These are phyloP conservation scores for Macropus fuliginosus DNA, from an alignment of 2,797 vertebrate genomes.

Conservation along the genomic window DNA sequence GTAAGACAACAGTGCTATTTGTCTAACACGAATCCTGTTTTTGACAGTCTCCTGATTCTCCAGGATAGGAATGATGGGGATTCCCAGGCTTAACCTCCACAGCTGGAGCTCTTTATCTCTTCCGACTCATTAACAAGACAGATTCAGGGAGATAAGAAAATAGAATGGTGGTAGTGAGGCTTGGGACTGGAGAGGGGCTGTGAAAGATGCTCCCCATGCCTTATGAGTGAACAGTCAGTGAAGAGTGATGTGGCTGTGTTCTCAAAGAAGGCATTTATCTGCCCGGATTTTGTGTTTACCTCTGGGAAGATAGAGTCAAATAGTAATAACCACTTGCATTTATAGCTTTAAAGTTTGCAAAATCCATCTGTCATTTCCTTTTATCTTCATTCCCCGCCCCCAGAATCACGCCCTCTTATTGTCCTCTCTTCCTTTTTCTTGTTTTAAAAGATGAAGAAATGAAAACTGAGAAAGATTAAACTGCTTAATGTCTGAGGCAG, in stretches of 20 bases:
- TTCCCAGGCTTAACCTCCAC: not conserved
- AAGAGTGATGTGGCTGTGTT: not conserved
- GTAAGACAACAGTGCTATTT: not conserved
- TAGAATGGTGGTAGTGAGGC: not conserved
- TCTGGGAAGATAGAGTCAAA: not conserved
- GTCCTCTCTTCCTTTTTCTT: not conserved
- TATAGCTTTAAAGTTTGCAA: not conserved
- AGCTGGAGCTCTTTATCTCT: not conserved
- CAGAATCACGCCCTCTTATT: not conserved
- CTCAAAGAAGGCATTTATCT: not conserved
- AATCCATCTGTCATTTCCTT: not conserved
- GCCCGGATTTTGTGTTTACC: not conserved
- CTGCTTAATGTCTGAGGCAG: not conserved
- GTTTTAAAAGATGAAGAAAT: not conserved
- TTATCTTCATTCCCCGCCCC: not conserved
- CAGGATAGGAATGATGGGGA: not conserved
- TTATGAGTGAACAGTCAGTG: not conserved
- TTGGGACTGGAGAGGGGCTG: not conserved
- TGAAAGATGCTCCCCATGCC: not conserved
- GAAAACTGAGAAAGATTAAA: not conserved
- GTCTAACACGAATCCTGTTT: not conserved
- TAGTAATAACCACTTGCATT: not conserved
- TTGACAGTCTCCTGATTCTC: not conserved
- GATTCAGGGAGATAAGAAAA: not conserved
- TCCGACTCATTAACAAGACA: not conserved